Conservation (phyloP, 2,113 vertebrate species). For the Eretmochelys imbricata region DNA sequence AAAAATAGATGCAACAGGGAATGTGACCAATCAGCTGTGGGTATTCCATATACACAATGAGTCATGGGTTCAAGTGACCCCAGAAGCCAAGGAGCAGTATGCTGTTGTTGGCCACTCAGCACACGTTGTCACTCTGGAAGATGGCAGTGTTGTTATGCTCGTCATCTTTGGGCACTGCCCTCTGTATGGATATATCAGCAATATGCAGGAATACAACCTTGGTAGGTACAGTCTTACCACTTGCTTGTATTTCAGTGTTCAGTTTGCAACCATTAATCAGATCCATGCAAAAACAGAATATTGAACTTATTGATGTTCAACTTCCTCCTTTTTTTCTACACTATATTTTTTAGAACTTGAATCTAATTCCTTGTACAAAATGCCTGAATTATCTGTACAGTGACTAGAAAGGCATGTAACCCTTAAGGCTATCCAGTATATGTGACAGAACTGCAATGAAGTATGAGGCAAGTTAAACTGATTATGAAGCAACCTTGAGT, state of each 20-base stretch:
- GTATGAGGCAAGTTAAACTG: not conserved
- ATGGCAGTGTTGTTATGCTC: constrained; percentile 85
- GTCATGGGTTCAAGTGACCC: constrained; percentile 84
- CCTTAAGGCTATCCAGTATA: not conserved
- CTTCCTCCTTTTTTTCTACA: not conserved
- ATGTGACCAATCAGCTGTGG: constrained; percentile 94
- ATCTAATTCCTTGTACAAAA: not conserved
- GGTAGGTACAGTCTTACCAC: constrained; percentile 75
- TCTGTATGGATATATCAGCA: constrained; percentile 95
- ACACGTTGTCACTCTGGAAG: constrained; percentile 83
- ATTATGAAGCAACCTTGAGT: not conserved
- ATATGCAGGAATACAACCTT: constrained; percentile 92
- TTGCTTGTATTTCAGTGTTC: rapidly evolving
- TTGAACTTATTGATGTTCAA: not conserved
- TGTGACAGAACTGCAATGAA: not conserved
- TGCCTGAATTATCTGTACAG: not conserved
- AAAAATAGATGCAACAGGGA: constrained; percentile 93
- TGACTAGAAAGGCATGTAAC: not conserved
- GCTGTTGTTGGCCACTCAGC: constrained; percentile 96
- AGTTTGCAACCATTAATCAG: not conserved
- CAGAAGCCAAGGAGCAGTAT: constrained; percentile 89
- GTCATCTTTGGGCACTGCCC: constrained; percentile 97
- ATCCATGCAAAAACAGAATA: rapidly evolving
- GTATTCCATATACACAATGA: constrained; percentile 90
- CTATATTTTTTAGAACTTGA: rapidly evolving